These are phyloP conservation scores for Drosophila acutilabella DNA, from an alignment of 2,888 invertebrate species.

Conservation along the genomic window DNA sequence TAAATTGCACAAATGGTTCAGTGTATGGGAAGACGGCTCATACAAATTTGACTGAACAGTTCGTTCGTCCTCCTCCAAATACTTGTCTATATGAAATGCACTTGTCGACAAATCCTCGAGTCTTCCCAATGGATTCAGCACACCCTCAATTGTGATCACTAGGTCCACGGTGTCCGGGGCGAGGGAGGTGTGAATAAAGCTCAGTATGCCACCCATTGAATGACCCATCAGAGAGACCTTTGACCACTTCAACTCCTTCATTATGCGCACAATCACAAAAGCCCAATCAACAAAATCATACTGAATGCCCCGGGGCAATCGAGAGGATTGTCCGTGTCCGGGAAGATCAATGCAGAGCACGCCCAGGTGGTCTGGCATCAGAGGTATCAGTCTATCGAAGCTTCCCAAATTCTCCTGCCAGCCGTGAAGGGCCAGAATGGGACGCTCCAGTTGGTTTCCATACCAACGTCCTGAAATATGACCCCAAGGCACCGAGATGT, in stretches of 20 bases:
- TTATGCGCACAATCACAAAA: slow-evolving; percentile 86
- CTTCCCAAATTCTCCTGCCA: slow-evolving; percentile 91
- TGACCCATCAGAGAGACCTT: slow-evolving; percentile 89
- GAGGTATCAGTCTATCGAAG: slow-evolving; percentile 89
- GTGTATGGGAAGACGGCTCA: not conserved
- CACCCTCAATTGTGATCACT: slow-evolving; percentile 67
- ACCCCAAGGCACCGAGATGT: slow-evolving; percentile 89
- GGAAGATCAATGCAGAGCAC: slow-evolving; percentile 88
- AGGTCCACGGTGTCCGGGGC: slow-evolving; percentile 84
- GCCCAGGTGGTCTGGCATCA: slow-evolving; percentile 85
- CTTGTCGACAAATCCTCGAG: not conserved
- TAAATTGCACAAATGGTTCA: not conserved
- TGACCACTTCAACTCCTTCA: slow-evolving; percentile 88
- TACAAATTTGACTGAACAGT: not conserved
- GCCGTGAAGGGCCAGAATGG: slow-evolving; percentile 90
- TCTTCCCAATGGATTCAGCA: slow-evolving; percentile 11
- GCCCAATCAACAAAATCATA: slow-evolving; percentile 81
- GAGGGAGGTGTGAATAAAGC: slow-evolving; percentile 87
- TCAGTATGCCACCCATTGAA: slow-evolving; percentile 88
- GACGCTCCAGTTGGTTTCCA: slow-evolving; percentile 87
- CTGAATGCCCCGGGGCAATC: slow-evolving; percentile 86
- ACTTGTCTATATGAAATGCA: not conserved
- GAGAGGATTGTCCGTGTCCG: slow-evolving; percentile 89
- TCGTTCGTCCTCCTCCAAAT: not conserved
- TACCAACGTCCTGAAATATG: slow-evolving; percentile 89